Conservation (phyloP, 2,888 invertebrate species). For the Tenodera sinensis region DNA sequence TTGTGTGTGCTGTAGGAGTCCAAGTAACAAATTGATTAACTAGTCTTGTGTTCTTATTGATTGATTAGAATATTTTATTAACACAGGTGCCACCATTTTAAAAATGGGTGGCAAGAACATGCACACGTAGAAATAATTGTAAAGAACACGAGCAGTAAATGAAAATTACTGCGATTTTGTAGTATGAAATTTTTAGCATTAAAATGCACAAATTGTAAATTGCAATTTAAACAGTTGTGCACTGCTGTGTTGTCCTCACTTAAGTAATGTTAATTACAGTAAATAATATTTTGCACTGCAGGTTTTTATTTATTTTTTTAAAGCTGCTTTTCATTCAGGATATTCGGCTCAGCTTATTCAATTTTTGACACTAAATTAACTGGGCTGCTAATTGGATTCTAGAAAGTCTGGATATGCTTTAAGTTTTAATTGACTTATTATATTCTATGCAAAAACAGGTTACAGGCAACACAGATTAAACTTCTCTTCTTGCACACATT, state of each 20-base stretch:
- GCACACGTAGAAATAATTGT: neutral
- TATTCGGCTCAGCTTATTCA: neutral
- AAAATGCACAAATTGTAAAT: neutral
- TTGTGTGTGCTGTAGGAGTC: slow-evolving; percentile 37
- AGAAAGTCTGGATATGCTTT: neutral
- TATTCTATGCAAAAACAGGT: neutral
- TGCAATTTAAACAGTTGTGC: neutral
- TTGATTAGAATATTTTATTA: neutral
- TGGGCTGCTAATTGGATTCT: neutral
- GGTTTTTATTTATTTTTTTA: neutral
- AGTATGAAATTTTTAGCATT: neutral
- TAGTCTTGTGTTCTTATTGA: neutral
- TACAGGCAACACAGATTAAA: neutral
- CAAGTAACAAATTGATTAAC: neutral
- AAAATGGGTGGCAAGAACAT: neutral
- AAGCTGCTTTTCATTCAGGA: neutral
- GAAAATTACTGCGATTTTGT: neutral
- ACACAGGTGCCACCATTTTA: neutral
- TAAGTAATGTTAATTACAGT: neutral
- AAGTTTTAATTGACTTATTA: neutral
- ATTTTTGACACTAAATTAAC: neutral
- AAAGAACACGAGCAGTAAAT: neutral
- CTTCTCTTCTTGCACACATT: neutral
- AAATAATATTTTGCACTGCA: neutral
- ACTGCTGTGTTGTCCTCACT: neutral